Evolutionary conservation across 2,113 vertebrate genomes (phyloP).

Genomic region (Ctenomys sociabilis): DNA sequence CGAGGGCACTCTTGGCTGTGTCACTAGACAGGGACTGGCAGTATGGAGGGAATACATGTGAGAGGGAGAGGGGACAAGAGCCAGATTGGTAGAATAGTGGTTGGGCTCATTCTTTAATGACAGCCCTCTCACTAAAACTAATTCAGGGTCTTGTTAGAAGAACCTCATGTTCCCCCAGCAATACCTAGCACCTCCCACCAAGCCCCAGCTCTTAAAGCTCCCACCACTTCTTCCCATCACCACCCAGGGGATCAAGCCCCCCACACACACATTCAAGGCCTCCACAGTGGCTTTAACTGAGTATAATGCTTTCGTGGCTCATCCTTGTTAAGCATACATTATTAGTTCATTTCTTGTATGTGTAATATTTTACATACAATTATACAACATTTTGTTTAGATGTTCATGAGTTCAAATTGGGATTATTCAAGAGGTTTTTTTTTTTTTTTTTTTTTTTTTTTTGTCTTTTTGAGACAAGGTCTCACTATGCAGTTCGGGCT

Average conservation of each 20-base stretch:
- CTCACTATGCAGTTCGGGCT: too few species aligned
- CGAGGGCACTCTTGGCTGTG: background rate
- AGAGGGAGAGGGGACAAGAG: background rate
- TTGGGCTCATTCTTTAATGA: background rate
- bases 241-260: background rate
- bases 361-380: background rate
- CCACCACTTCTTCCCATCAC: background rate
- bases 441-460: too few species aligned
- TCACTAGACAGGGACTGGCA: background rate
- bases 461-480: too few species aligned
- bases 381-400: background rate
- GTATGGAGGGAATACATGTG: background rate
- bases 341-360: background rate
- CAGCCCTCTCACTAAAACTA: background rate
- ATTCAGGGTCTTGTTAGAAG: background rate
- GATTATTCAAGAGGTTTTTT: constrained; percentile 42
- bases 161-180: background rate
- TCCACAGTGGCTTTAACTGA: background rate
- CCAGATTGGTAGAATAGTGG: background rate
- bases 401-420: background rate
- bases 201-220: background rate
- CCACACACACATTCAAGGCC: background rate
- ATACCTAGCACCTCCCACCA: background rate
- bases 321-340: background rate
- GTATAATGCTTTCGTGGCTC: background rate